Evolutionary conservation across 2,888 invertebrate genomes (phyloP).

Genomic region (Oxystoma pomonae): DNA sequence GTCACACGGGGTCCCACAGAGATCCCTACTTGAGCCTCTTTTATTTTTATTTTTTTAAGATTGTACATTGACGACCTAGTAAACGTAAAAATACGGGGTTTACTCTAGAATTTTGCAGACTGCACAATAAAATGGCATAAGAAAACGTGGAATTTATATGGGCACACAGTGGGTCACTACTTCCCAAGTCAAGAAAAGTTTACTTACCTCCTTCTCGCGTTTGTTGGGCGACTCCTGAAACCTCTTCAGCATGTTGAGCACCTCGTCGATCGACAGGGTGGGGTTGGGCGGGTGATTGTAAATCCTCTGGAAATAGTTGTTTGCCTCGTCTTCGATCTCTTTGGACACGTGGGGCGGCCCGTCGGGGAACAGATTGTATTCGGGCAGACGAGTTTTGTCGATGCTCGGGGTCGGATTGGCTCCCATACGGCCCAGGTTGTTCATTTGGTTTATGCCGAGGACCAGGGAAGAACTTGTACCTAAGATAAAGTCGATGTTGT

Average conservation of each 20-base stretch:
- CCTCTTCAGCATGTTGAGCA: conserved; percentile 90
- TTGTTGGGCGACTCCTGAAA: conserved; percentile 90
- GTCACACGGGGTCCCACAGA: no score
- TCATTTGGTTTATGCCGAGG: conserved; percentile 55
- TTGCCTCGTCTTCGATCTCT: conserved; percentile 98
- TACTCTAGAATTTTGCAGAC: no score
- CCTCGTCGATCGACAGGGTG: conserved; percentile 91
- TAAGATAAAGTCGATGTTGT: no score
- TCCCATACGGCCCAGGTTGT: conserved; percentile 65
- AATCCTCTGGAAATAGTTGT: conserved; percentile 96
- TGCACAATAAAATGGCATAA: no score
- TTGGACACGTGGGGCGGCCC: conserved; percentile 80
- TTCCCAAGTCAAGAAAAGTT: no score
- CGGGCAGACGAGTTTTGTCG: conserved; percentile 60
- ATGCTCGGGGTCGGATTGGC: conserved; percentile 54
- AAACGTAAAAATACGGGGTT: no score
- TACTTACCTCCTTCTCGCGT: conserved; percentile 69
- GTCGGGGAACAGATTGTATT: conserved; percentile 70
- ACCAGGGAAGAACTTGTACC: conserved; percentile 48
- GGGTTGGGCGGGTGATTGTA: conserved; percentile 97
- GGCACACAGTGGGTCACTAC: no score
- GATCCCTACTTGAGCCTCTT: no score
- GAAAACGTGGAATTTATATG: no score
- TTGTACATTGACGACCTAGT: no score
- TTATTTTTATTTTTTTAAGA: no score